Evolutionary conservation across 2,797 vertebrate species (phyloP).

Genomic region (Hephaestus fuliginosus): DNA sequence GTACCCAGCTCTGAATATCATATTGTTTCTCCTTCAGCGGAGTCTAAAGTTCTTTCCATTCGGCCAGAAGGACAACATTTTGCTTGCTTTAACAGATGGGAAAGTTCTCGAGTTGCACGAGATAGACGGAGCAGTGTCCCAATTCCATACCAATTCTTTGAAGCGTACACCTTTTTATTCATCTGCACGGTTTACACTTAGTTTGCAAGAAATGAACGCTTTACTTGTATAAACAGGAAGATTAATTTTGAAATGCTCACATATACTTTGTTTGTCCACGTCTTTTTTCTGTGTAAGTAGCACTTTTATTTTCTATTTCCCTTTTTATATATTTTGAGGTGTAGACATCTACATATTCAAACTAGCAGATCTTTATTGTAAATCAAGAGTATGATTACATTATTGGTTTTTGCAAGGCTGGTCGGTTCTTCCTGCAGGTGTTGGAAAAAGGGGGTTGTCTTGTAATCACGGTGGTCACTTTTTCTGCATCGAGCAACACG

Average conservation of each 20-base stretch:
- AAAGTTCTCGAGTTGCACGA: slow-evolving; percentile 27
- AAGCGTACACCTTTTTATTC: not conserved
- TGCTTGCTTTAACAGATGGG: slow-evolving; percentile 19
- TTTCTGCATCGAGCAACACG: not conserved
- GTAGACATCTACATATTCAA: too few species aligned
- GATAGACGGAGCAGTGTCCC: slow-evolving; percentile 4
- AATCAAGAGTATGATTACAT: not conserved
- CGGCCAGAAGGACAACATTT: not conserved
- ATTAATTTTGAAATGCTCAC: too few species aligned
- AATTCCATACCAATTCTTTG: not conserved
- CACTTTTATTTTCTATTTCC: too few species aligned
- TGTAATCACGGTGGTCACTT: not conserved
- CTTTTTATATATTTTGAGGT: too few species aligned
- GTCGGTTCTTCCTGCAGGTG: too few species aligned
- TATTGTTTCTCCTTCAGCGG: not conserved
- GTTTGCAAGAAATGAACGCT: not conserved
- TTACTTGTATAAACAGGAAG: not conserved
- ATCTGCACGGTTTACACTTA: not conserved
- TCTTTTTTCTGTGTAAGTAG: too few species aligned
- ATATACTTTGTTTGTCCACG: too few species aligned
- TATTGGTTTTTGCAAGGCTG: not conserved
- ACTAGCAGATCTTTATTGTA: too few species aligned
- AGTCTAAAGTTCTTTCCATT: slow-evolving; percentile 28
- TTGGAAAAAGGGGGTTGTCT: too few species aligned
- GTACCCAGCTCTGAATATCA: not conserved